A percentile compares a stretch with the other conserved stretches of the same genome.
Evolutionary conservation across 2,113 vertebrate genomes (phyloP).

Genomic region (Ptilonorhynchus violaceus): DNA sequence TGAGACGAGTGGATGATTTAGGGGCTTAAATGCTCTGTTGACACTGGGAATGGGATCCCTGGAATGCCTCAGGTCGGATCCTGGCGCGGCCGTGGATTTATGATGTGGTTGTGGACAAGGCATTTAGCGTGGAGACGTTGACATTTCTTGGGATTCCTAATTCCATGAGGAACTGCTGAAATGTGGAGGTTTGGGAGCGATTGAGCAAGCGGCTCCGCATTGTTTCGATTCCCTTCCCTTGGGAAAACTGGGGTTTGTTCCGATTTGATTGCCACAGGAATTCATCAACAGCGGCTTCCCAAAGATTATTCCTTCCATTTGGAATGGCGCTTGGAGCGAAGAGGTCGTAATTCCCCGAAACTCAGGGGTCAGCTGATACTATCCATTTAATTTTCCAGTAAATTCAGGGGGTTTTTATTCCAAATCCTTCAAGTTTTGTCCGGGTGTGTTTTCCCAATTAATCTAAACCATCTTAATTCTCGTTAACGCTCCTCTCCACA

Average conservation of each 20-base stretch:
- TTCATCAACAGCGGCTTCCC: not conserved
- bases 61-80: not conserved
- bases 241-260: not conserved
- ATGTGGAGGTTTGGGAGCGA: not conserved
- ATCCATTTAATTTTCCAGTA: not conserved
- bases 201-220: not conserved
- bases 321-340: not conserved
- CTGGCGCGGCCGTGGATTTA: accelerated
- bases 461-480: not conserved
- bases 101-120: not conserved
- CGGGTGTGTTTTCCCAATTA: not conserved
- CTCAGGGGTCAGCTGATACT: accelerated
- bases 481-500: not conserved
- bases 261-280: not conserved
- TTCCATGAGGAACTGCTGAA: not conserved
- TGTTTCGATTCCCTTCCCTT: not conserved
- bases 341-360: not conserved
- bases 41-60: not conserved
- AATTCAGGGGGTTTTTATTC: accelerated
- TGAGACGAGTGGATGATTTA: not conserved
- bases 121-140: not conserved
- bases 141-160: not conserved
- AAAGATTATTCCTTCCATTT: not conserved
- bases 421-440: not conserved
- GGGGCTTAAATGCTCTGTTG: not conserved